These are phyloP conservation scores for Stercorarius parasiticus DNA, from an alignment of 2,113 vertebrate genomes.

Conservation along the genomic window DNA sequence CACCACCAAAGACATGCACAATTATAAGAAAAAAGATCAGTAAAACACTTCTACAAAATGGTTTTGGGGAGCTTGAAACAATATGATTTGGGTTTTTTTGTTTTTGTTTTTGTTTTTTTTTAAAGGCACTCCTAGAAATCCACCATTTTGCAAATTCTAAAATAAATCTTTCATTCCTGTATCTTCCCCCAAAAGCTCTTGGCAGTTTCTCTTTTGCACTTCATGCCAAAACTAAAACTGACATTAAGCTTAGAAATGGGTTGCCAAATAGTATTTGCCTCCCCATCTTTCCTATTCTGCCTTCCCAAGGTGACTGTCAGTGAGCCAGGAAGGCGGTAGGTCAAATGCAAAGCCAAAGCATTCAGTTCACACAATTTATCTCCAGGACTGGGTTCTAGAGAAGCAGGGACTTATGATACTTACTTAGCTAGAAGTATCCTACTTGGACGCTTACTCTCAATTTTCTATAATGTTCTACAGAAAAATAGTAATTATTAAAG, in stretches of 20 bases:
- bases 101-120: background rate
- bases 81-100: background rate
- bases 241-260: background rate
- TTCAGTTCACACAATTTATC: background rate
- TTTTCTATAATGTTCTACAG: background rate
- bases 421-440: background rate
- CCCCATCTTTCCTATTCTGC: background rate
- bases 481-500: background rate
- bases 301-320: background rate
- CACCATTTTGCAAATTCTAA: background rate
- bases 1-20: background rate
- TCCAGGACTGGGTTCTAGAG: background rate
- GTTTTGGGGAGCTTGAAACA: background rate
- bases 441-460: background rate
- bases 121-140: background rate
- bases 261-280: background rate
- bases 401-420: background rate
- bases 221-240: conserved; percentile 1
- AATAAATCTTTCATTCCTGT: background rate
- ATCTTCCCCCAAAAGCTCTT: background rate
- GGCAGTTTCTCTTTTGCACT: background rate
- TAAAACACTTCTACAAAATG: fast-evolving
- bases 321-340: background rate
- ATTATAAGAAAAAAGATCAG: background rate
- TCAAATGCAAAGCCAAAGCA: background rate